A percentile compares a stretch with the other conserved stretches of the same genome.
phyloP scores from a whole-genome alignment of 2,113 vertebrate species.

The Axis porcinus region DNA sequence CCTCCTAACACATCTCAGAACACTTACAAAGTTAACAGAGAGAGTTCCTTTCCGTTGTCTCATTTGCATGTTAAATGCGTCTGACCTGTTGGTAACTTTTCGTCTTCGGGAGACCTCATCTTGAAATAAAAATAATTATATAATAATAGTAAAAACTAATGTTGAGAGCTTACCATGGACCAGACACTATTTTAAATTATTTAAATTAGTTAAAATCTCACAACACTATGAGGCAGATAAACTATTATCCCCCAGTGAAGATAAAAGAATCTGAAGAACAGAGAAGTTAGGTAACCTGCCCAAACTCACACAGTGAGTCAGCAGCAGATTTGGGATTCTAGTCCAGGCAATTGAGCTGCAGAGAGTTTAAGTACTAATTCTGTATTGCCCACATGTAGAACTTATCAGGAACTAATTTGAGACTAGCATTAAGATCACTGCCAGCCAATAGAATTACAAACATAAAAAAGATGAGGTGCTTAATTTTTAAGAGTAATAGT shows the following conservation, averaged over 20 bases:
- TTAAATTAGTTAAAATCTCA: slow-evolving; percentile 58
- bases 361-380: neutral
- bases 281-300: neutral
- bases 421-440: neutral
- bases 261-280: slow-evolving; percentile 30
- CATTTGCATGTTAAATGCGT: slow-evolving; percentile 97
- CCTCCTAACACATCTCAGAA: slow-evolving; percentile 46
- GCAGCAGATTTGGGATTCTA: slow-evolving; percentile 1
- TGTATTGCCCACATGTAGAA: neutral
- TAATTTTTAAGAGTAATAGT: slow-evolving; percentile 23
- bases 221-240: slow-evolving; percentile 15
- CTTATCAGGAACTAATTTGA: neutral
- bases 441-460: neutral
- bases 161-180: slow-evolving; percentile 49
- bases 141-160: slow-evolving; percentile 65
- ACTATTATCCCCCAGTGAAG: slow-evolving; percentile 6
- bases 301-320: neutral
- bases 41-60: slow-evolving; percentile 94
- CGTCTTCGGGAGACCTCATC: slow-evolving; percentile 84
- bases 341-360: neutral
- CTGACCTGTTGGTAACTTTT: slow-evolving; percentile 88
- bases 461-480: neutral
- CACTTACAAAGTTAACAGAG: slow-evolving; percentile 97
- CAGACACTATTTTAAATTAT: slow-evolving; percentile 56
- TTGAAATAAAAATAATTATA: slow-evolving; percentile 74